Evolutionary conservation across 2,888 invertebrate species (phyloP).

Genomic region (Rhorus exstirpatorius): DNA sequence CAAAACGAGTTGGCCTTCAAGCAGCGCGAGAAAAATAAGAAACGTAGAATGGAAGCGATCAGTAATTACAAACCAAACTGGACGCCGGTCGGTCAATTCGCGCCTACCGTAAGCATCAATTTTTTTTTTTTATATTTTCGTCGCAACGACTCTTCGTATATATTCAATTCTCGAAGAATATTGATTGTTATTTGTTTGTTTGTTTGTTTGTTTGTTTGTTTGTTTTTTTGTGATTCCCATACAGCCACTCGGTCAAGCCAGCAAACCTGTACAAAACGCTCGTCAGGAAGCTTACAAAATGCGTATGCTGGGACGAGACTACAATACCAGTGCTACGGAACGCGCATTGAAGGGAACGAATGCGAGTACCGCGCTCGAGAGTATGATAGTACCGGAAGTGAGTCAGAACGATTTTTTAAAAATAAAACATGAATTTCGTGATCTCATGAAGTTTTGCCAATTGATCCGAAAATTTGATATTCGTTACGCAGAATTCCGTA

Average conservation of each 20-base stretch:
- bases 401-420: background rate
- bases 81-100: slow-evolving; percentile 92
- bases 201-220: background rate
- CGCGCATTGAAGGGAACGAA: slow-evolving; percentile 73
- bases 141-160: background rate
- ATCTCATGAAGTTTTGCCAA: no score
- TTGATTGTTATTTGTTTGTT: slow-evolving; percentile 13
- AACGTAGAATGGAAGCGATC: slow-evolving; percentile 86
- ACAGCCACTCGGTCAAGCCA: slow-evolving; percentile 88
- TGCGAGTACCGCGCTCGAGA: slow-evolving; percentile 82
- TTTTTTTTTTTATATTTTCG: slow-evolving; percentile 13
- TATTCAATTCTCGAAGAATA: background rate
- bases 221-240: slow-evolving; percentile 48
- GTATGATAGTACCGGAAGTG: slow-evolving; percentile 87
- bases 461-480: no score
- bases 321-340: slow-evolving; percentile 76
- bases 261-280: slow-evolving; percentile 89
- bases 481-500: no score
- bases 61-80: slow-evolving; percentile 90
- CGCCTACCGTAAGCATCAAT: slow-evolving; percentile 89
- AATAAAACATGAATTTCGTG: background rate
- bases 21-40: slow-evolving; percentile 92
- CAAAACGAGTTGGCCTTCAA: slow-evolving; percentile 94
- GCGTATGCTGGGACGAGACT: slow-evolving; percentile 86
- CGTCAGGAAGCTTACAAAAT: slow-evolving; percentile 92